A percentile compares a stretch with the other conserved stretches of the same genome.
Evolutionary conservation across 2,888 invertebrate species (phyloP).

Genomic region (Acleris cristana): DNA sequence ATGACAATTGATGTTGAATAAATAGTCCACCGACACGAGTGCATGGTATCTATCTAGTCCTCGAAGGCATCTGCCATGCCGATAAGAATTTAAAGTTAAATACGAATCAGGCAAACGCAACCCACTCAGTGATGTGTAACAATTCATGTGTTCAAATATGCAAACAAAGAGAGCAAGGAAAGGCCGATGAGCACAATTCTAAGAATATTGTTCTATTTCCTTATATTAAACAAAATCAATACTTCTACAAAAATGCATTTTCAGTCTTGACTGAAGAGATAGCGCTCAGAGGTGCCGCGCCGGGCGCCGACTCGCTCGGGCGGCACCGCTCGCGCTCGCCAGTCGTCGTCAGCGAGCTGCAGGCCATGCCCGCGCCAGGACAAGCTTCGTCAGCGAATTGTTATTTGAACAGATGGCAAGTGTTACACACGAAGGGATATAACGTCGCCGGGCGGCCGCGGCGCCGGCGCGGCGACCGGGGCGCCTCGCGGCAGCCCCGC

Average conservation of each 20-base stretch:
- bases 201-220: constrained; percentile 43
- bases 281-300: constrained; percentile 47
- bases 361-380: constrained; percentile 13
- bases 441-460: constrained; percentile 42
- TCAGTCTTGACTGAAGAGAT: constrained; percentile 66
- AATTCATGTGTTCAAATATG: constrained; percentile 71
- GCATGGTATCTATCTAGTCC: constrained; percentile 59
- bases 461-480: constrained; percentile 37
- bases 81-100: constrained; percentile 35
- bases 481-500: constrained; percentile 40
- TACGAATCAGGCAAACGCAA: constrained; percentile 57
- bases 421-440: constrained; percentile 71
- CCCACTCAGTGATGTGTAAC: constrained; percentile 67
- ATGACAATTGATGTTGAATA: constrained; percentile 76
- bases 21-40: constrained; percentile 64
- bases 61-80: constrained; percentile 53
- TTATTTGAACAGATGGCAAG: constrained; percentile 73
- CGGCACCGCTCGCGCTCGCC: constrained; percentile 45
- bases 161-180: constrained; percentile 72
- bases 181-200: constrained; percentile 59
- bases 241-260: constrained; percentile 74
- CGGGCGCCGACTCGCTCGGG: not conserved
- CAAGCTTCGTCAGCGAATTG: constrained; percentile 33
- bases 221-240: constrained; percentile 59
- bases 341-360: constrained; percentile 60